Evolutionary conservation across 1,140 invertebrate species (phyloP).

Genomic region (Cydia splendana): DNA sequence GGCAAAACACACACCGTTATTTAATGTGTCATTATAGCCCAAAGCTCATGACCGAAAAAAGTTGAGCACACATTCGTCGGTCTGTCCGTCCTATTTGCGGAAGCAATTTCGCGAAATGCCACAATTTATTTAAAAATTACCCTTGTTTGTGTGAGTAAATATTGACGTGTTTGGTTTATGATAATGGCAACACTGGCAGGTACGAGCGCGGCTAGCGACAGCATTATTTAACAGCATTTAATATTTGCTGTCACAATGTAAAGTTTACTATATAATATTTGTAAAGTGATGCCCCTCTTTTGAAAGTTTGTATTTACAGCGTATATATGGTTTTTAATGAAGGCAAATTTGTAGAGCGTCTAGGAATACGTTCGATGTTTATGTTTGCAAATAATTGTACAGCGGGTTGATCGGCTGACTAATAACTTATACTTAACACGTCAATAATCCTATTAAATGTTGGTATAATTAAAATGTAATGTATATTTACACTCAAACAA

Average conservation of each 20-base stretch:
- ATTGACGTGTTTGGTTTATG: constrained; percentile 79
- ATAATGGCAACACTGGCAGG: constrained; percentile 78
- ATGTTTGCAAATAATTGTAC: constrained; percentile 32
- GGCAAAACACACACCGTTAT: constrained; percentile 29
- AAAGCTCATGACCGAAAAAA: constrained; percentile 63
- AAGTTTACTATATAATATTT: constrained; percentile 79
- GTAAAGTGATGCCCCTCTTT: constrained; percentile 75
- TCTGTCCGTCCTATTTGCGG: constrained; percentile 74
- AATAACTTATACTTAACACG: constrained; percentile 8
- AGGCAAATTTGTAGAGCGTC: constrained; percentile 72
- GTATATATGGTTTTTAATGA: constrained; percentile 72
- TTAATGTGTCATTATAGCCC: constrained; percentile 34
- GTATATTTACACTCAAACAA: neutral
- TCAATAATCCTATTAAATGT: neutral
- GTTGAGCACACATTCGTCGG: constrained; percentile 61
- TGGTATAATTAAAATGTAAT: neutral
- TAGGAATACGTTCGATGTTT: constrained; percentile 42
- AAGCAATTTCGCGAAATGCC: constrained; percentile 79
- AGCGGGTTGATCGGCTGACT: constrained; percentile 29
- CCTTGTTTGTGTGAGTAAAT: constrained; percentile 78
- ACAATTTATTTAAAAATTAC: constrained; percentile 80
- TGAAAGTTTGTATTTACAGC: constrained; percentile 71
- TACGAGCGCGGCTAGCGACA: constrained; percentile 69
- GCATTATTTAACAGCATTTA: constrained; percentile 77
- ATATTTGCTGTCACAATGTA: constrained; percentile 75